phyloP scores from a whole-genome alignment of 2,888 invertebrate genomes.

The Thereva nobilitata region DNA sequence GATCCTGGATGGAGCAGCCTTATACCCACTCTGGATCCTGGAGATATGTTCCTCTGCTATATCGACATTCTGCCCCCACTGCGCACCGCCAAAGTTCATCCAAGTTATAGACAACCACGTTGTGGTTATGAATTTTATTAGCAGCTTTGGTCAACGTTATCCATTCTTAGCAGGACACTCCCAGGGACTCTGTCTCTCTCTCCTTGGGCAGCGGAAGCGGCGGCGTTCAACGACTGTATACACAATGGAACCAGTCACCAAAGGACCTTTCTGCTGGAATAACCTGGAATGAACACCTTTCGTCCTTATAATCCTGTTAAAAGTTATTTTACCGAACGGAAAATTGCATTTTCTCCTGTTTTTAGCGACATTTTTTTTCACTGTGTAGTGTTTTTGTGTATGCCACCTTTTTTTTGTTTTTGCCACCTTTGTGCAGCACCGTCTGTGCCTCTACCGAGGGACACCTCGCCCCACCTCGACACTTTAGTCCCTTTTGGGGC shows the following conservation, averaged over 20 bases:
- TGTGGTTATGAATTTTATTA: slow-evolving; percentile 37
- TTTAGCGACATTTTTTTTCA: slow-evolving; percentile 5
- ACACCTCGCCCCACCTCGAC: too few species aligned
- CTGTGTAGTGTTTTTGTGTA: not conserved
- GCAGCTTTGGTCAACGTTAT: slow-evolving; percentile 28
- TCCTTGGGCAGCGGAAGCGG: slow-evolving; percentile 4
- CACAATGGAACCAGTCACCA: not conserved
- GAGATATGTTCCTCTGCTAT: slow-evolving; percentile 5
- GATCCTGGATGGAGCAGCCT: not conserved
- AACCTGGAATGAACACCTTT: slow-evolving; percentile 20
- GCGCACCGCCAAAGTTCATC: slow-evolving; percentile 4
- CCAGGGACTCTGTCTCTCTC: not conserved
- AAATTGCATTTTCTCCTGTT: slow-evolving; percentile 29
- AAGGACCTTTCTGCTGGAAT: not conserved
- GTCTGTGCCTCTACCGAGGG: too few species aligned
- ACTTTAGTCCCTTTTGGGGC: too few species aligned
- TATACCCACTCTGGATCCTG: not conserved
- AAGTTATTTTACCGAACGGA: slow-evolving; percentile 34
- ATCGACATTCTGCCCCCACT: not conserved
- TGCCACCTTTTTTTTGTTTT: too few species aligned
- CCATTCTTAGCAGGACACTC: slow-evolving; percentile 17
- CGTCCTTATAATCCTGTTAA: slow-evolving; percentile 32
- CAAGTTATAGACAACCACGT: slow-evolving; percentile 23
- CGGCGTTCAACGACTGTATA: not conserved
- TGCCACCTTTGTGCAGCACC: too few species aligned